phyloP scores from a whole-genome alignment of 2,888 invertebrate species.

The Opisthograptis luteolata region DNA sequence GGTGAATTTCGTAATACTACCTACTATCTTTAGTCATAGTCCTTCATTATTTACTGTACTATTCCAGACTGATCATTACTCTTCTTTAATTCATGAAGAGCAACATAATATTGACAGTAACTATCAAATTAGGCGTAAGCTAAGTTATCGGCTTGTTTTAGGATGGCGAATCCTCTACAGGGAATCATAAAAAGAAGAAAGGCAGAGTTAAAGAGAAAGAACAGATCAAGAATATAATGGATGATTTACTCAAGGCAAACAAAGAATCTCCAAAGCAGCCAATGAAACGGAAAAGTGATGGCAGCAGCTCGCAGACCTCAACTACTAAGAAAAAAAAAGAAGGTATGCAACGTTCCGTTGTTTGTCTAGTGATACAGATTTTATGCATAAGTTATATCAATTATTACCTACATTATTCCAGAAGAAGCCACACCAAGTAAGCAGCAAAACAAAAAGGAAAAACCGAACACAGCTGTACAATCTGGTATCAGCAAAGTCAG shows the following conservation, averaged over 20 bases:
- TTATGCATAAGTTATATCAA: background rate
- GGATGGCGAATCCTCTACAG: conserved; percentile 22
- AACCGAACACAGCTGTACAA: conserved; percentile 39
- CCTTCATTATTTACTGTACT: too few relatives aligned
- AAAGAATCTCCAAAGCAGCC: conserved; percentile 51
- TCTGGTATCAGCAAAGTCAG: conserved; percentile 11
- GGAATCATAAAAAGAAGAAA: conserved; percentile 55
- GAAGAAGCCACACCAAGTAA: conserved; percentile 42
- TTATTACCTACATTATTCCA: background rate
- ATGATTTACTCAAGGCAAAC: conserved; percentile 13
- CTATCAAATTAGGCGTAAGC: background rate
- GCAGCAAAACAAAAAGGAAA: conserved; percentile 29
- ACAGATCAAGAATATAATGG: conserved; percentile 30
- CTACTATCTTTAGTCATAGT: too few relatives aligned
- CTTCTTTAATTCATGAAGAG: too few relatives aligned
- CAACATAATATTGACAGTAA: too few relatives aligned
- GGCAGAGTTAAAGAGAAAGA: conserved; percentile 52
- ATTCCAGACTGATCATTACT: too few relatives aligned
- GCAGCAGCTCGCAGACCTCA: conserved; percentile 42
- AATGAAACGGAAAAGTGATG: conserved; percentile 68
- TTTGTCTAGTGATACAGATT: background rate
- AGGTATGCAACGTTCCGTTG: conserved; percentile 45
- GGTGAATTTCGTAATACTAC: conserved; percentile 62
- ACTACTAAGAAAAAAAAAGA: conserved; percentile 55
- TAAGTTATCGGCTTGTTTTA: background rate